These are phyloP conservation scores for Metaphire vulgaris DNA, from an alignment of 1,140 invertebrate genomes.

Conservation along the genomic window DNA sequence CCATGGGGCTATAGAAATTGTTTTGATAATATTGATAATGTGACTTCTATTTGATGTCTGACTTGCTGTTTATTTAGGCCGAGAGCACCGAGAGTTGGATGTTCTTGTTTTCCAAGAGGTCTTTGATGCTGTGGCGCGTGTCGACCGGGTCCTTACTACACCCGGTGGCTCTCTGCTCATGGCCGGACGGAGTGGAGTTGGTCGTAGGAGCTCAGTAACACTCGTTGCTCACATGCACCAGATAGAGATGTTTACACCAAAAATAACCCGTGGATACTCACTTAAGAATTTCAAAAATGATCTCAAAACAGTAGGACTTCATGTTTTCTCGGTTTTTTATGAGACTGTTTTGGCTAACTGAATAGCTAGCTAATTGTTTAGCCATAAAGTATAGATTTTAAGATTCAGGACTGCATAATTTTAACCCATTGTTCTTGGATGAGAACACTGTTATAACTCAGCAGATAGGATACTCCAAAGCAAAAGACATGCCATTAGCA, in stretches of 20 bases:
- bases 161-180: slow-evolving; percentile 65
- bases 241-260: slow-evolving; percentile 61
- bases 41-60: too few relatives aligned
- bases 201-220: slow-evolving; percentile 66
- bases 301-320: slow-evolving; percentile 55
- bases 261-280: slow-evolving; percentile 57
- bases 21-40: too few relatives aligned
- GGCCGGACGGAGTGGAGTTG: slow-evolving; percentile 68
- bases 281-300: slow-evolving; percentile 63
- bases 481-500: too few relatives aligned
- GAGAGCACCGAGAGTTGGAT: slow-evolving; percentile 58
- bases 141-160: slow-evolving; percentile 60
- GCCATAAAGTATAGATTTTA: too few relatives aligned
- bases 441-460: too few relatives aligned
- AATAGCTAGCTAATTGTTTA: too few relatives aligned
- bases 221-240: slow-evolving; percentile 67
- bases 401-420: too few relatives aligned
- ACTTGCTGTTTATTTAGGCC: slow-evolving; percentile 47
- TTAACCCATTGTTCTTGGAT: too few relatives aligned
- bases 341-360: too few relatives aligned
- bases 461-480: too few relatives aligned
- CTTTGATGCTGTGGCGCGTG: slow-evolving; percentile 59
- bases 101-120: slow-evolving; percentile 63
- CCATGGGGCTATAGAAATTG: too few relatives aligned
- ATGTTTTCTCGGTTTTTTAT: too few relatives aligned